phyloP scores from a whole-genome alignment of 2,113 vertebrate genomes.

The Glaucidium brasilianum region DNA sequence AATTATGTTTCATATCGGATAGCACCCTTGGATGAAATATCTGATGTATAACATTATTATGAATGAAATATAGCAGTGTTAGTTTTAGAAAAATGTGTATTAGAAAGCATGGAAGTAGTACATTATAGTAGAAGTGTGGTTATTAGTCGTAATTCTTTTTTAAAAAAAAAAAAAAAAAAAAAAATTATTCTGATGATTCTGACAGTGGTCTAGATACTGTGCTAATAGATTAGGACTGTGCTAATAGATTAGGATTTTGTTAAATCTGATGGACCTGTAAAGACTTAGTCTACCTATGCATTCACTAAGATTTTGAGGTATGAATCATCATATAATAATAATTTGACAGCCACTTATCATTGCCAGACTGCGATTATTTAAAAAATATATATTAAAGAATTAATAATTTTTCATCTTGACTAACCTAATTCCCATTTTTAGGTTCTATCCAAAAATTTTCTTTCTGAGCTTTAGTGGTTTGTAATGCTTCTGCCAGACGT shows the following conservation, averaged over 20 bases:
- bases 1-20: background rate
- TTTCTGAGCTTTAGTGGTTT: background rate
- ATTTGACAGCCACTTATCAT: background rate
- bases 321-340: background rate
- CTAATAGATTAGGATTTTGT: background rate
- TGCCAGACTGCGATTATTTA: background rate
- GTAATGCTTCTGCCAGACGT: background rate
- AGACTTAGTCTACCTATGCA: background rate
- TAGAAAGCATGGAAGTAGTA: background rate
- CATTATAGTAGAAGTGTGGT: background rate
- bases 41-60: background rate
- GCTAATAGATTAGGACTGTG: background rate
- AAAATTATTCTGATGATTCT: background rate
- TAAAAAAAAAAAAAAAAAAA: background rate
- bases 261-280: background rate
- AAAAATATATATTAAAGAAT: background rate
- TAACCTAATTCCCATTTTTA: background rate
- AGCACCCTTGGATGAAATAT: background rate
- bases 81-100: background rate
- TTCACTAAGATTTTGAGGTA: background rate
- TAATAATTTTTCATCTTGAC: background rate
- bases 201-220: background rate
- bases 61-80: background rate
- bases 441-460: background rate
- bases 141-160: background rate